Conservation (phyloP, 92 coral and sea anemone genomes). For the Meandrina meandrites region DNA sequence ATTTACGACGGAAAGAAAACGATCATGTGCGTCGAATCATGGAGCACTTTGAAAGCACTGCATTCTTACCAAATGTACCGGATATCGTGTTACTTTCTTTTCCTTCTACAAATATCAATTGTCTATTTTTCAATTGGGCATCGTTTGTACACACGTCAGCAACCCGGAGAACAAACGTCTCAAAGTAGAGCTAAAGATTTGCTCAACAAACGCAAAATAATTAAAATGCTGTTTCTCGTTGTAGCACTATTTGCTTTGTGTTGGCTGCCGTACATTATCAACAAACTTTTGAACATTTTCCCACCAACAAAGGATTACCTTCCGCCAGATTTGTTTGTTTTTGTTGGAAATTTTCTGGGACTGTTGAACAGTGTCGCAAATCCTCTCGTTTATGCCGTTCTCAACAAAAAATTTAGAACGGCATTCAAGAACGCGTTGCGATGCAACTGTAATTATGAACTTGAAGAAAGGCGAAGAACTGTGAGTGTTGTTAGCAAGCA, state of each 20-base stretch:
- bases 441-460: slow-evolving; percentile 76
- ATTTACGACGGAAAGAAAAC: slow-evolving; percentile 37
- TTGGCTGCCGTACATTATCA: slow-evolving; percentile 85
- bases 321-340: slow-evolving; percentile 76
- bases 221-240: slow-evolving; percentile 80
- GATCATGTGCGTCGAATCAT: slow-evolving; percentile 67
- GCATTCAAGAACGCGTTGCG: slow-evolving; percentile 81
- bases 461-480: slow-evolving; percentile 68
- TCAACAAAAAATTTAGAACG: slow-evolving; percentile 76
- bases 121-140: slow-evolving; percentile 66
- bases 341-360: slow-evolving; percentile 78
- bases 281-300: slow-evolving; percentile 70
- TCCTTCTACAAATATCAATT: slow-evolving; percentile 78
- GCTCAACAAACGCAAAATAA: slow-evolving; percentile 66
- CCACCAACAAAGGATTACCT: slow-evolving; percentile 60
- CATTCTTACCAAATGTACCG: slow-evolving; percentile 76
- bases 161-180: slow-evolving; percentile 72
- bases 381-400: slow-evolving; percentile 79
- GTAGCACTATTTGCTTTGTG: slow-evolving; percentile 72
- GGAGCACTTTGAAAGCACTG: slow-evolving; percentile 51
- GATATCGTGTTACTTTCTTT: slow-evolving; percentile 67
- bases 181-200: slow-evolving; percentile 59
- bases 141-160: slow-evolving; percentile 73
- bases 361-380: slow-evolving; percentile 78
- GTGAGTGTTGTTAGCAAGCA: slow-evolving; percentile 27